Conservation (phyloP, 64 coral and sea anemone species). For the Pocillopora damicornis region DNA sequence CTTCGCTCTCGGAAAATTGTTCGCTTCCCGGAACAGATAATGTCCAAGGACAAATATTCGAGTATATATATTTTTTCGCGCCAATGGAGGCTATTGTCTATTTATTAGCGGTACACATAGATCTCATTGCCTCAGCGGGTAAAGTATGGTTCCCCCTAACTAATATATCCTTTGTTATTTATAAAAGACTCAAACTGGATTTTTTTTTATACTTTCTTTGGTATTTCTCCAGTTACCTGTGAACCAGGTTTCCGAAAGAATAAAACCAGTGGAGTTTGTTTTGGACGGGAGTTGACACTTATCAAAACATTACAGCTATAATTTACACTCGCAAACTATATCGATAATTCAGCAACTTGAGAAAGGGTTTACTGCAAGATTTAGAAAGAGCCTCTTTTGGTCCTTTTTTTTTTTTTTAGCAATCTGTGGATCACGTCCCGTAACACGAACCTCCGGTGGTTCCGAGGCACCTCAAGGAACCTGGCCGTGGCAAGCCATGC, state of each 20-base stretch:
- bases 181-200: not conserved
- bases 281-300: slow-evolving; percentile 18
- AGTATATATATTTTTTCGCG: too few relatives aligned
- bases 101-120: too few relatives aligned
- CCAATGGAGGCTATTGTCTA: too few relatives aligned
- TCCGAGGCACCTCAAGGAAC: slow-evolving; percentile 9
- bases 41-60: too few relatives aligned
- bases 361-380: too few relatives aligned
- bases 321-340: too few relatives aligned
- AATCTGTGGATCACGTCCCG: slow-evolving; percentile 22
- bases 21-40: too few relatives aligned
- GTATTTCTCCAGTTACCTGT: slow-evolving; percentile 22
- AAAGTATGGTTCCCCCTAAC: not conserved
- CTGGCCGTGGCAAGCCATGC: slow-evolving; percentile 50
- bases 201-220: not conserved
- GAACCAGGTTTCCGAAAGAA: slow-evolving; percentile 40
- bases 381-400: too few relatives aligned
- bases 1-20: too few relatives aligned
- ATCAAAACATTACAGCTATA: too few relatives aligned
- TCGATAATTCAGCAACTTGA: too few relatives aligned
- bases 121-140: too few relatives aligned
- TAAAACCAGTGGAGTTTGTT: slow-evolving; percentile 3
- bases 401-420: not conserved
- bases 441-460: slow-evolving; percentile 1
- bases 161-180: not conserved